Evolutionary conservation across 2,888 invertebrate species (phyloP), one percentile per base, ranked within the genome.

Genomic region (Mesorhabditis spiculigera): DNA sequence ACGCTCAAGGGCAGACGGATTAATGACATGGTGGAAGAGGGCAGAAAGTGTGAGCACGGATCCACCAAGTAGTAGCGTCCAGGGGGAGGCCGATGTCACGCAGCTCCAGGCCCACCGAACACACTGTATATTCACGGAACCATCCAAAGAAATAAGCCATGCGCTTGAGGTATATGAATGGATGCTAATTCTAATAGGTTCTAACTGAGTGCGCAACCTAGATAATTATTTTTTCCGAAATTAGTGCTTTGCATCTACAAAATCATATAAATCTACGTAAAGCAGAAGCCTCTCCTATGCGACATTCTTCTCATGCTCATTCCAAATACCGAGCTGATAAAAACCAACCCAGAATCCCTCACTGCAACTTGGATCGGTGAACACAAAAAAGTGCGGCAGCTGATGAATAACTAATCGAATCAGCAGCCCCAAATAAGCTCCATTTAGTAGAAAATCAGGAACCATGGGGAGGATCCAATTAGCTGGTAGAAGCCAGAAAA

Each of bases 401-500:
- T 13, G 61, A 58, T 42, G 65, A n/a, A 69, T 68, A 4, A 76
- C 69, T 67, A 75, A 67, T 8, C 78, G 73, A 13, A 74, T 44
- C 64, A 73, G 71, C n/a, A 78, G 69, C 6, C 78, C 78, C 45
- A 76, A 66, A 8, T 70, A 72, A 43, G 76, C 76, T 10, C 76
- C 78, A 45, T 68, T 67, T 6, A 78, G 70, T 0, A 76, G 69
- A 5, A 73, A 71, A 6, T 69, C 70, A 0, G 76, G 73, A 45
- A 78, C 71, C 45, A 76, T 72, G 28, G 78, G 72, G 66, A 72
- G 75, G 41, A 78, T 68, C 65, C 76, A 73, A 64, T 76, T 73
- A 3, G 76, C 63, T 5, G 78, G 78, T 8, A 78, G 70, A 5
- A 76, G 58, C 58, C 58, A 50, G 2, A 50, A n/a, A 50, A 50